Evolutionary conservation across 2,888 invertebrate species (phyloP).

Genomic region (Acleris emargana): DNA sequence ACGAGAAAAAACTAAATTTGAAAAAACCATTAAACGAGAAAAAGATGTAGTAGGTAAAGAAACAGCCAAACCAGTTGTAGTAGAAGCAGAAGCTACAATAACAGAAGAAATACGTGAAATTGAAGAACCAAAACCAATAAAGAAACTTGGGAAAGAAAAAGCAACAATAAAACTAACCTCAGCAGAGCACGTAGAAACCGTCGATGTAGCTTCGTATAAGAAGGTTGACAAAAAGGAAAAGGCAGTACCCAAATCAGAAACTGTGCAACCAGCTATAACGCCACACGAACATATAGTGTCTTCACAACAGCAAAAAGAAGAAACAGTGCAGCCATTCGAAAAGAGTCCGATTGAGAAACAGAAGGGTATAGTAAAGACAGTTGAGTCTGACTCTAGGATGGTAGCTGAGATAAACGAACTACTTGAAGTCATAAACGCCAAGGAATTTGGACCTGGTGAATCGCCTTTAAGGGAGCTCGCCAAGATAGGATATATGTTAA

Average conservation of each 20-base stretch:
- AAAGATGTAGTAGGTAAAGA: slow-evolving; percentile 51
- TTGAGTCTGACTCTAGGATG: slow-evolving; percentile 82
- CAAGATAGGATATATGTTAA: slow-evolving; percentile 90
- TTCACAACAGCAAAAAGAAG: slow-evolving; percentile 83
- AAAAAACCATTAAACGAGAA: slow-evolving; percentile 70
- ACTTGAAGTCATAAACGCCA: slow-evolving; percentile 88
- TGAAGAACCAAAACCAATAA: slow-evolving; percentile 83
- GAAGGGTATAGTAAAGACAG: slow-evolving; percentile 79
- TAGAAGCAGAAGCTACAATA: slow-evolving; percentile 75
- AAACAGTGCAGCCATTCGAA: slow-evolving; percentile 78
- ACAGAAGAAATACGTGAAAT: slow-evolving; percentile 77
- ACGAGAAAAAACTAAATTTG: slow-evolving; percentile 75
- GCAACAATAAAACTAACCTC: slow-evolving; percentile 82
- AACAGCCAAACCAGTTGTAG: slow-evolving; percentile 62
- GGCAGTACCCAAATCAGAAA: slow-evolving; percentile 65
- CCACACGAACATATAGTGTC: slow-evolving; percentile 84
- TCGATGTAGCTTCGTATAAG: slow-evolving; percentile 85
- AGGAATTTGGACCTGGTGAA: slow-evolving; percentile 92
- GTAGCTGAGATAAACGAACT: slow-evolving; percentile 90
- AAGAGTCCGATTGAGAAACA: slow-evolving; percentile 82
- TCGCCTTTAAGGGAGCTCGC: slow-evolving; percentile 91
- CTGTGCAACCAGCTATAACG: slow-evolving; percentile 76
- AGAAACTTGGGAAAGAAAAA: slow-evolving; percentile 63
- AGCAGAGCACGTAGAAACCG: slow-evolving; percentile 84
- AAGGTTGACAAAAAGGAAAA: slow-evolving; percentile 83